Base-by-base conservation (phyloP, 2,113 vertebrate species). In the Melanocharis versteri region DNA sequence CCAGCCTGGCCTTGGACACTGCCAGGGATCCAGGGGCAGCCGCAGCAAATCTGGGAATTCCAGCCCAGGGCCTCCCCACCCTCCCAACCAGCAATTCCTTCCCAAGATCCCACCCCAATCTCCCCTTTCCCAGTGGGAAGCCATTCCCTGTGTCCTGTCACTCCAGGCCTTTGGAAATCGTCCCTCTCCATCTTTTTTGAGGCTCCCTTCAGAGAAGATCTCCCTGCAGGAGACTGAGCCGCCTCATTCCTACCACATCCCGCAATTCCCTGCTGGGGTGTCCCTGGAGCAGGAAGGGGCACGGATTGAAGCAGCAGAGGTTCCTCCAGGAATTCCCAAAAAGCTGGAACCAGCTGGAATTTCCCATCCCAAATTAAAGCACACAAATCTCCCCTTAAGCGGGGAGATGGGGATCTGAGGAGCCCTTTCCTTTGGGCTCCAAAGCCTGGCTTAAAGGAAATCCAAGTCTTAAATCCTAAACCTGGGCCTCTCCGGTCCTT, bases 1-100 rank as follows among this genome's bases (percentile, higher is more conserved):
- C 37, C 48, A 84, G 0, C 21, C 57, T 18, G n/a, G 18, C n/a
- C 48, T 54, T 5, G 58, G 48, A 0, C n/a, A 33, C 0, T 64
- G 0, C 39, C 69, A 73, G 40, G 40, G 40, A 73, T 54, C 18
- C 57, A 61, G 68, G 56, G 17, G 8, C 56, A 45, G 47, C 40
- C 62, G 0, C n/a, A 66, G 50, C 13, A 4, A 6, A 10, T 22
- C n/a, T 73, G n/a, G 68, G 1, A 72, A 83, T 72, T 31, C 8
- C 48, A 27, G 8, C 4, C 57, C 81, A 44, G 44, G 3, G 23
- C 53, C 18, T 48, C 0, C 64, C 18, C 3, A 27, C 28, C 17
- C 42, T 68, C 42, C 3, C n/a, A 82, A 6, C 0, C 37, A 39
- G 16, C 0, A 83, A 83, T 72, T 72, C 48, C n/a, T 62, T 11